Evolutionary conservation across 1,140 invertebrate species (phyloP).

Genomic region (Cardiocondyla obscurior): DNA sequence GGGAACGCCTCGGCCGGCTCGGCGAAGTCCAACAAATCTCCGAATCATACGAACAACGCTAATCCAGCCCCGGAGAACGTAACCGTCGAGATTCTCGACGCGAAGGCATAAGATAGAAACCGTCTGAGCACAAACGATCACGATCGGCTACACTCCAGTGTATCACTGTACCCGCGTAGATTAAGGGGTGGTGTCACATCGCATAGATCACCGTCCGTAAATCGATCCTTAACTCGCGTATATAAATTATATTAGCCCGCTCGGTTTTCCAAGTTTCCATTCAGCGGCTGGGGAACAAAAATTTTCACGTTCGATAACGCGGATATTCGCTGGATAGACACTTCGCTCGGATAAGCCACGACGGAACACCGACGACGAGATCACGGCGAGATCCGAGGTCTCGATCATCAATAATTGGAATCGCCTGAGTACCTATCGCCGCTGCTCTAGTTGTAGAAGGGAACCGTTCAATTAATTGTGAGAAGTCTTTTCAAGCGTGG

Average conservation of each 20-base stretch:
- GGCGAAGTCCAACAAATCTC: constrained; percentile 83
- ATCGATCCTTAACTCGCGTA: not conserved
- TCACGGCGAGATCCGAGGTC: constrained; percentile 1
- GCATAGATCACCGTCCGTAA: not conserved
- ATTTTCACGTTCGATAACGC: constrained; percentile 21
- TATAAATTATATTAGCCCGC: constrained; percentile 23
- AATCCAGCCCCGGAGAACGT: constrained; percentile 85
- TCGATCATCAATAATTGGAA: constrained; percentile 8
- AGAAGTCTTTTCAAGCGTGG: not conserved
- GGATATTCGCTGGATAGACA: constrained; percentile 15
- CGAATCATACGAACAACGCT: constrained; percentile 77
- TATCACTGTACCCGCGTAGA: not conserved
- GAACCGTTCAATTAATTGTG: not conserved
- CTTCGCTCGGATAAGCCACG: not conserved
- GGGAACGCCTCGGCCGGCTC: constrained; percentile 86
- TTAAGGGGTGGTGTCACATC: not conserved
- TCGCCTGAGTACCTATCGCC: constrained; percentile 12
- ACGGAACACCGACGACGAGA: not conserved
- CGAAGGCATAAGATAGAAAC: constrained; percentile 79
- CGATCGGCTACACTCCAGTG: constrained; percentile 6
- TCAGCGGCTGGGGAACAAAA: not conserved
- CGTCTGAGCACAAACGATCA: not conserved
- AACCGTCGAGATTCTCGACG: constrained; percentile 85
- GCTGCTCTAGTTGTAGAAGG: constrained; percentile 1
- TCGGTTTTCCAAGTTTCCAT: not conserved